Conservation (phyloP, 2,113 vertebrate species). For the Spizaetus ornatus region DNA sequence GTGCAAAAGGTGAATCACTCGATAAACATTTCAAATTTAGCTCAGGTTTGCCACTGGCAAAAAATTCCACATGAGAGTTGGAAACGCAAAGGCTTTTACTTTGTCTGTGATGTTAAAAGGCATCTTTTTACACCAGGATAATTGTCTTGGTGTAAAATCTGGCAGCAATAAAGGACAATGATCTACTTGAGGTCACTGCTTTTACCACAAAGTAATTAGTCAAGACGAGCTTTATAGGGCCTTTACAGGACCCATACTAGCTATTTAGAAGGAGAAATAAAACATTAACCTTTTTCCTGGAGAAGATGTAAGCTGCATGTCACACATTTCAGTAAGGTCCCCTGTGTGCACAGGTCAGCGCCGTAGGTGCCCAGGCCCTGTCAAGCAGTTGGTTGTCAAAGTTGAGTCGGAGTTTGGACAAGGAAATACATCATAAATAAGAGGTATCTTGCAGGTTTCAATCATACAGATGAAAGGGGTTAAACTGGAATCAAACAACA, state of each 20-base stretch:
- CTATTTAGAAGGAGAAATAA: background rate
- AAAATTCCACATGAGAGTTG: background rate
- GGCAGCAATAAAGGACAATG: background rate
- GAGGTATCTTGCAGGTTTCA: background rate
- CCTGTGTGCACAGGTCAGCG: background rate
- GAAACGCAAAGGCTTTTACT: background rate
- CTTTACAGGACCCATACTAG: background rate
- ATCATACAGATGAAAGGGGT: background rate
- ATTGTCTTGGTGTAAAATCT: background rate
- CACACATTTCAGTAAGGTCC: background rate
- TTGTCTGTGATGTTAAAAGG: background rate
- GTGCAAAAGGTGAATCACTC: background rate
- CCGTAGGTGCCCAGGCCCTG: background rate
- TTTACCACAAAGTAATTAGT: constrained; percentile 13
- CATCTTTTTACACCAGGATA: background rate
- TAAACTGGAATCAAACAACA: background rate
- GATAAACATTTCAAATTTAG: constrained; percentile 1
- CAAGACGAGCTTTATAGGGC: background rate
- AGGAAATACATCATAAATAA: background rate
- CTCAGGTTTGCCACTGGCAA: background rate
- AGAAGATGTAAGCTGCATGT: background rate
- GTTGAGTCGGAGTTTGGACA: background rate
- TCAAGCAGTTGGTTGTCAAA: background rate
- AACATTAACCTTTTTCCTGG: background rate
- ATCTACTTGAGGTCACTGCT: constrained; percentile 9